phyloP scores from a whole-genome alignment of 2,113 vertebrate species.

The Marmota monax region DNA sequence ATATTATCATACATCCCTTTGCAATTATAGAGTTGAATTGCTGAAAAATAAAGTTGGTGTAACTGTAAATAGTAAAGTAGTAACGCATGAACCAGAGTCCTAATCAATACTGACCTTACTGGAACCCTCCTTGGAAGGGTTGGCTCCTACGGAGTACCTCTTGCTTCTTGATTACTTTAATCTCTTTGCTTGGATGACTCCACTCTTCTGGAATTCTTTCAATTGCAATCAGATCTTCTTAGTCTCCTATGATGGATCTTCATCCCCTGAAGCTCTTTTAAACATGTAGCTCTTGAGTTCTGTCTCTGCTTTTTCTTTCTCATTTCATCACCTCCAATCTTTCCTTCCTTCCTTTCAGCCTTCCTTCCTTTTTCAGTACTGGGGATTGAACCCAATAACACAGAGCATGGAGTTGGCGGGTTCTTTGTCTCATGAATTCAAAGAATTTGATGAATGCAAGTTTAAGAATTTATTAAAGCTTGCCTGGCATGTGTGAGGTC shows the following conservation, averaged over 20 bases:
- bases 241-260: not conserved
- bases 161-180: not conserved
- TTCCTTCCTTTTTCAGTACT: not conserved
- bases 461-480: no score
- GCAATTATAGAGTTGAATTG: not conserved
- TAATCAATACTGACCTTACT: not conserved
- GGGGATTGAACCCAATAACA: not conserved
- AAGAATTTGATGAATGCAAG: no score
- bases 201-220: not conserved
- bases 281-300: not conserved
- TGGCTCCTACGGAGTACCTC: not conserved
- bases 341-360: no score
- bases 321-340: not conserved
- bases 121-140: not conserved
- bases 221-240: not conserved
- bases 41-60: not conserved
- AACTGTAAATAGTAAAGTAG: not conserved
- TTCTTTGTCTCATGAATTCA: no score
- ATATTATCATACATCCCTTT: not conserved
- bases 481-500: no score
- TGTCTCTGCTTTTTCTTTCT: not conserved
- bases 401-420: no score
- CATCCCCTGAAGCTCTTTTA: not conserved
- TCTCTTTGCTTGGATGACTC: not conserved
- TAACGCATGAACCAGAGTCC: not conserved